Evolutionary conservation across 2,888 invertebrate genomes (phyloP), one percentile per base, ranked within the genome.

Genomic region (Coenonympha arcania): DNA sequence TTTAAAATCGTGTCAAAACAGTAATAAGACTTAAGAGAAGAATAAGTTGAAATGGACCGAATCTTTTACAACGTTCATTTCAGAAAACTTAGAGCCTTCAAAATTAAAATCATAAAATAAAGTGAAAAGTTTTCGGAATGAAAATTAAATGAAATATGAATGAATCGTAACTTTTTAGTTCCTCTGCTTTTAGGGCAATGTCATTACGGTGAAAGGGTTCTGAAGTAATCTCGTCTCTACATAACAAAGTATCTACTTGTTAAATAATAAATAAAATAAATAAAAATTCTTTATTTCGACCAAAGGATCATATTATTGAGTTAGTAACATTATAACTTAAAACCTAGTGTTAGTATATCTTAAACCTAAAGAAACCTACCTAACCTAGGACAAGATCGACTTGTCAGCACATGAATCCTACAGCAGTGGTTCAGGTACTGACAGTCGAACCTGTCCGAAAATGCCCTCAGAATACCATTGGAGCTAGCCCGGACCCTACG

Each of bases 121-220:
- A 48, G 39, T 37, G 6, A 22, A 39, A 48, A 48, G 44, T 44
- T 52, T 48, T 28, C 28, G 48, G 41, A 49, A 30, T 34, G 28
- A 34, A 33, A 41, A 41, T 24, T 24, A 48, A 48, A 52, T 40
- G 48, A 44, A 52, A 48, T 48, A 48, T 44, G 26, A 52, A 48
- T 52, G 39, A 48, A 48, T 40, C 48, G 41, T 48, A 52, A 48
- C 48, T 41, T 49, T 52, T 34, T 49, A 30, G 36, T 44, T 30
- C 16, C 41, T 13, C 30, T 13, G 52, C 48, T 22, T 45, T 52
- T 42, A 41, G 37, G 49, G 52, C 44, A 41, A 16, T 49, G 40
- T 42, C 36, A 36, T 52, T 49, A 45, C 6, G 36, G 36, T 52
- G 41, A 49, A 49, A 45, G 52, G 49, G 45, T 52, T 41, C 19